These are phyloP conservation scores for Lymantria monacha DNA, from an alignment of 2,888 invertebrate species.

Conservation along the genomic window DNA sequence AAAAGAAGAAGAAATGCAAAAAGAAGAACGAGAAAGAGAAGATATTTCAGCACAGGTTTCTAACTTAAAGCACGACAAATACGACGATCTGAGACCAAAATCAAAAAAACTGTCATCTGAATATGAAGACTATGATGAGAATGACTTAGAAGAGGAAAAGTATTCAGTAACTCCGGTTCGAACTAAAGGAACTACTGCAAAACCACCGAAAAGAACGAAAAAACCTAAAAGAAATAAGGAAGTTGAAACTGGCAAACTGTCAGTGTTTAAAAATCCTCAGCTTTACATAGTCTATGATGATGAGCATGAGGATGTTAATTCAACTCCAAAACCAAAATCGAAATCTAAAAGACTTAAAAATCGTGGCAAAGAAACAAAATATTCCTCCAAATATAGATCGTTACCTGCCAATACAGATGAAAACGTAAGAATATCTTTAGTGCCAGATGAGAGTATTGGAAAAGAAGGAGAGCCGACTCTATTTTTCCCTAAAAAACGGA, in stretches of 20 bases:
- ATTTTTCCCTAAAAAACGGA: conserved; percentile 61
- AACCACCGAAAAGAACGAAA: conserved; percentile 24
- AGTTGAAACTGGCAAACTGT: conserved; percentile 49
- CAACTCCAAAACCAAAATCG: conserved; percentile 4
- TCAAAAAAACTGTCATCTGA: conserved; percentile 32
- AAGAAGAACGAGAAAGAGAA: conserved; percentile 58
- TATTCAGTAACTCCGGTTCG: conserved; percentile 42
- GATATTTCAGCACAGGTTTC: conserved; percentile 27
- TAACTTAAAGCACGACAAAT: conserved; percentile 42
- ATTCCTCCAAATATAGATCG: conserved; percentile 38
- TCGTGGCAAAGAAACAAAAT: conserved; percentile 21
- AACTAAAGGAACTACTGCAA: conserved; percentile 21
- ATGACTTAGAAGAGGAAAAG: conserved; percentile 46
- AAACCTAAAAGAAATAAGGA: conserved; percentile 35
- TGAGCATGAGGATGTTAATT: conserved; percentile 38
- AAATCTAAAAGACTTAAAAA: background rate
- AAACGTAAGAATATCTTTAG: conserved; percentile 57
- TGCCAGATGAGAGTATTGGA: conserved; percentile 47
- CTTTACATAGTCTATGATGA: conserved; percentile 55
- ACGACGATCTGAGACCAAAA: conserved; percentile 25
- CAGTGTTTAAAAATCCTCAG: conserved; percentile 65
- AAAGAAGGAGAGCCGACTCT: conserved; percentile 60
- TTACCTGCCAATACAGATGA: conserved; percentile 29
- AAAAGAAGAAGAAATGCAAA: conserved; percentile 64
- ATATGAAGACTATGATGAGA: conserved; percentile 64